These are phyloP conservation scores for Axis porcinus DNA, from an alignment of 2,113 vertebrate genomes.

Conservation along the genomic window DNA sequence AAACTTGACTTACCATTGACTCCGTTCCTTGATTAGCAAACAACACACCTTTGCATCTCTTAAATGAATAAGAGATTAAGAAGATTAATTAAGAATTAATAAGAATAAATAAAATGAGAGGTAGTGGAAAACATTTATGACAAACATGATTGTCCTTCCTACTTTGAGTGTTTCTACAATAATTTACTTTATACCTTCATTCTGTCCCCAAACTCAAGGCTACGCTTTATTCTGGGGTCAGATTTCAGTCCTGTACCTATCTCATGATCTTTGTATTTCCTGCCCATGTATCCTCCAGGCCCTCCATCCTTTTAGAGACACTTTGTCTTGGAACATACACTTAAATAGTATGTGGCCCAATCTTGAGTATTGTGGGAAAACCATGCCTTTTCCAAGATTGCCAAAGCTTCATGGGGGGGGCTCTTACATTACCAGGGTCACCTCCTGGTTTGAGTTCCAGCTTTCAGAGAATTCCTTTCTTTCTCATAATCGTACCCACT, in stretches of 20 bases:
- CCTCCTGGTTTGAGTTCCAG: constrained; percentile 35
- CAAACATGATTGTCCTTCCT: background rate
- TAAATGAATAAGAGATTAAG: background rate
- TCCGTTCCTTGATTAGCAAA: background rate
- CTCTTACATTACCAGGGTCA: background rate
- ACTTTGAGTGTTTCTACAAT: background rate
- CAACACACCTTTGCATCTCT: background rate
- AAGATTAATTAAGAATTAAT: background rate
- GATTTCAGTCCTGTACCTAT: background rate
- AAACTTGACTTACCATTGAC: background rate
- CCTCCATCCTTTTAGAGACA: background rate
- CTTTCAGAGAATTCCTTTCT: constrained; percentile 10
- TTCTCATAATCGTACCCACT: constrained; percentile 25
- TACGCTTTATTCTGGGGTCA: background rate
- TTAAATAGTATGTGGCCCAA: background rate
- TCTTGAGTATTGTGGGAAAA: background rate
- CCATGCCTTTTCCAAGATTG: background rate
- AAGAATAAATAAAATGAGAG: constrained; percentile 23
- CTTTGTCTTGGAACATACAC: background rate
- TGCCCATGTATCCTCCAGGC: background rate
- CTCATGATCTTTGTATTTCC: background rate
- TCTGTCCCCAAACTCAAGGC: background rate
- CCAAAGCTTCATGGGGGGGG: background rate
- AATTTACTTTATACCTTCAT: background rate
- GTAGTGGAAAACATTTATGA: background rate